Conservation (phyloP, 2,888 invertebrate genomes). For the Pachydiplax longipennis region DNA sequence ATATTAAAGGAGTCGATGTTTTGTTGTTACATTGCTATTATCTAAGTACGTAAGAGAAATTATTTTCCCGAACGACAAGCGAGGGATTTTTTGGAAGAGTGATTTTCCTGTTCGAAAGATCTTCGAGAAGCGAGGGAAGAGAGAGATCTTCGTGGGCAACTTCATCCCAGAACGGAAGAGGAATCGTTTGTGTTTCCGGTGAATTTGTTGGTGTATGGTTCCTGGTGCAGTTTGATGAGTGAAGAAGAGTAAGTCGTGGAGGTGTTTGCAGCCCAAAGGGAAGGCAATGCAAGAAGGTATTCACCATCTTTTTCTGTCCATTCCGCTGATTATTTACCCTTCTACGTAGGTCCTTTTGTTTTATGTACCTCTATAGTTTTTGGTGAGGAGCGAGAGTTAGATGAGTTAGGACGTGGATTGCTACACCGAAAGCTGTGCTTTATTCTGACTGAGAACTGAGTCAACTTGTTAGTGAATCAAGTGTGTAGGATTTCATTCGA, state of each 20-base stretch:
- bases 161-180: not conserved
- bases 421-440: too few species aligned
- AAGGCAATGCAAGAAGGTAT: constrained; percentile 40
- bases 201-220: constrained; percentile 41
- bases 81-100: not conserved
- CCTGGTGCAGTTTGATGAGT: constrained; percentile 40
- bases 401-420: too few species aligned
- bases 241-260: not conserved
- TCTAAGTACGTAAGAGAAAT: constrained; percentile 29
- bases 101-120: too few species aligned
- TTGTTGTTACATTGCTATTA: constrained; percentile 44
- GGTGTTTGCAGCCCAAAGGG: not conserved
- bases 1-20: constrained; percentile 36
- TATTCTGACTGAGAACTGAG: too few species aligned
- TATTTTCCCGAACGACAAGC: not conserved
- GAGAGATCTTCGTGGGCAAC: not conserved
- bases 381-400: too few species aligned
- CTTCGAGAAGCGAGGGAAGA: not conserved
- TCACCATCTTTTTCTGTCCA: not conserved
- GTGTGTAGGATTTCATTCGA: too few species aligned
- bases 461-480: too few species aligned
- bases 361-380: too few species aligned
- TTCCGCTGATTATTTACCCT: not conserved
- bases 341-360: too few species aligned
- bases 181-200: constrained; percentile 41